These are phyloP conservation scores for Protula sp. DNA, from an alignment of 2,888 invertebrate species.

Conservation along the genomic window DNA sequence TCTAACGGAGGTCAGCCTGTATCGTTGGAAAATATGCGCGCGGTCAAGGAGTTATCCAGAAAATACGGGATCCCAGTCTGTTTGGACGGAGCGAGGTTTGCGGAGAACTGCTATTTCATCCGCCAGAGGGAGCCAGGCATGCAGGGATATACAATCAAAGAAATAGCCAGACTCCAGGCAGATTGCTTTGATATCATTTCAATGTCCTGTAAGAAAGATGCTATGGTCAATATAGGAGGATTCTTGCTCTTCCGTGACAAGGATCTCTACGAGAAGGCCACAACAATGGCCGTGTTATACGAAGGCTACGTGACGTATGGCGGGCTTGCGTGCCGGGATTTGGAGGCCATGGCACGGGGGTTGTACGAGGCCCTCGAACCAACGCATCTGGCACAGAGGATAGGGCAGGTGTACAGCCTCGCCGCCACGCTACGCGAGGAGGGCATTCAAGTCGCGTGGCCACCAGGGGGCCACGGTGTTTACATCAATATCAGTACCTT, in stretches of 20 bases:
- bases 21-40: background rate
- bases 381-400: background rate
- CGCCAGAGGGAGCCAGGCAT: background rate
- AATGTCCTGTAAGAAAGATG: conserved; percentile 1
- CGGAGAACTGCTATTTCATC: background rate
- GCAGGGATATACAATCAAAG: background rate
- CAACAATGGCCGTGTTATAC: background rate
- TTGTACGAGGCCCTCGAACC: background rate
- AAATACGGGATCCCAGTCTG: background rate
- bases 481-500: background rate
- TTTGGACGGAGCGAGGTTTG: background rate
- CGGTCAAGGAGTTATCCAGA: background rate
- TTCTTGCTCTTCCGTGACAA: background rate
- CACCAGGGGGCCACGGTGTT: background rate
- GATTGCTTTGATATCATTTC: background rate
- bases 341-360: background rate
- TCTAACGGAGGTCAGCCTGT: background rate
- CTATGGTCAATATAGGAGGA: background rate
- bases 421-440: background rate
- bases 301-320: background rate
- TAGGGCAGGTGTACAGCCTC: background rate
- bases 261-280: background rate
- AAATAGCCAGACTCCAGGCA: background rate
- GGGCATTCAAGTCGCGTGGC: background rate
- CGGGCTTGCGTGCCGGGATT: background rate